phyloP scores from a whole-genome alignment of 2,888 invertebrate genomes.

The Reticulitermes lucifugus region DNA sequence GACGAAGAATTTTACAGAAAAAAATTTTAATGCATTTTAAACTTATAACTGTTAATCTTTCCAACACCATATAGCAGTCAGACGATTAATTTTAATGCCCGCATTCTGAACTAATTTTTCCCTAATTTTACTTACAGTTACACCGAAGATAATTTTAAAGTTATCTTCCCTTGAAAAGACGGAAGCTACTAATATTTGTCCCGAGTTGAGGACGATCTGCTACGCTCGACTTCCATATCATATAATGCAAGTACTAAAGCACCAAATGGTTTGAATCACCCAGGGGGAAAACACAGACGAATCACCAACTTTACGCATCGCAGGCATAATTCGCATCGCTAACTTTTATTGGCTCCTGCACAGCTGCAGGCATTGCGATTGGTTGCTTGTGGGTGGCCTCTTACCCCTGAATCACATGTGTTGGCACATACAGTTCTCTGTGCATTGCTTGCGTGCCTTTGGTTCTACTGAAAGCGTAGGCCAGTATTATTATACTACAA shows the following conservation, averaged over 20 bases:
- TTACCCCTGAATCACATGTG: background rate
- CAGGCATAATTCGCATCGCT: conserved; percentile 15
- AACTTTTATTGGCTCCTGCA: conserved; percentile 8
- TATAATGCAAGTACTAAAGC: background rate
- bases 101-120: no score
- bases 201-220: no score
- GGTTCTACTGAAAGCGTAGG: background rate
- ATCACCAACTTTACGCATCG: background rate
- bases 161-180: background rate
- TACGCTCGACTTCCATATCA: background rate
- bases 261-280: conserved; percentile 26
- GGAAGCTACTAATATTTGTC: background rate
- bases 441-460: background rate
- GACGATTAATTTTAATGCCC: no score
- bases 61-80: no score
- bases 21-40: no score
- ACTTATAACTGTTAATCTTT: no score
- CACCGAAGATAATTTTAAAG: no score
- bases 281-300: conserved; percentile 7
- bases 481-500: background rate
- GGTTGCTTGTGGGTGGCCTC: background rate
- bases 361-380: conserved; percentile 11
- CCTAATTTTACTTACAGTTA: no score
- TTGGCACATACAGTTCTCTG: background rate
- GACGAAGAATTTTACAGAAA: no score